Conservation (phyloP, 92 coral and sea anemone species). For the Anthopleura xanthogrammica region DNA sequence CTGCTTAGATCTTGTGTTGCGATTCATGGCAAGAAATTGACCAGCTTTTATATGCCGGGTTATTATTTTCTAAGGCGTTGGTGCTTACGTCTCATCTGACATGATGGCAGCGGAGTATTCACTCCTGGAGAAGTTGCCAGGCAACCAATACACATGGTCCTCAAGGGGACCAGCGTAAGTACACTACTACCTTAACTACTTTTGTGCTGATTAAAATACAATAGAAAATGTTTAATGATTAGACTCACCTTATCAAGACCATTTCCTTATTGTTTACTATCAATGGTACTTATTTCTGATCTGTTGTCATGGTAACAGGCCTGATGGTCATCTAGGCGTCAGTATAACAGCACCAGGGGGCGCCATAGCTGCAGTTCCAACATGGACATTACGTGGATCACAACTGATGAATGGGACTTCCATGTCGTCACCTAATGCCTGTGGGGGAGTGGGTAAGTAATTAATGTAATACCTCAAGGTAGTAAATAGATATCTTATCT, state of each 20-base stretch:
- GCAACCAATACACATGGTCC: constrained; percentile 98
- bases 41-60: not conserved
- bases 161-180: constrained; percentile 98
- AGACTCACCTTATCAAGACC: not conserved
- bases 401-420: constrained; percentile 98
- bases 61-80: constrained; percentile 65
- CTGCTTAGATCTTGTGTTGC: not conserved
- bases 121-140: constrained; percentile 89
- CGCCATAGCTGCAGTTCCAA: constrained; percentile 98
- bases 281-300: not conserved
- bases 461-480: too few species aligned
- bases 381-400: constrained; percentile 92
- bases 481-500: not conserved
- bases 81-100: constrained; percentile 97
- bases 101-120: constrained; percentile 99
- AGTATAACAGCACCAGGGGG: constrained; percentile 97
- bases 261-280: not conserved
- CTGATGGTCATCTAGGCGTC: constrained; percentile 96
- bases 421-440: constrained; percentile 98
- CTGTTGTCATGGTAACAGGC: constrained; percentile 48
- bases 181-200: not conserved
- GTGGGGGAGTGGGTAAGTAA: constrained; percentile 94
- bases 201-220: not conserved
- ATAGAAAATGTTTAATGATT: not conserved
- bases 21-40: not conserved